Conservation (phyloP, 2,888 invertebrate genomes). For the Trisateles emortualis region DNA sequence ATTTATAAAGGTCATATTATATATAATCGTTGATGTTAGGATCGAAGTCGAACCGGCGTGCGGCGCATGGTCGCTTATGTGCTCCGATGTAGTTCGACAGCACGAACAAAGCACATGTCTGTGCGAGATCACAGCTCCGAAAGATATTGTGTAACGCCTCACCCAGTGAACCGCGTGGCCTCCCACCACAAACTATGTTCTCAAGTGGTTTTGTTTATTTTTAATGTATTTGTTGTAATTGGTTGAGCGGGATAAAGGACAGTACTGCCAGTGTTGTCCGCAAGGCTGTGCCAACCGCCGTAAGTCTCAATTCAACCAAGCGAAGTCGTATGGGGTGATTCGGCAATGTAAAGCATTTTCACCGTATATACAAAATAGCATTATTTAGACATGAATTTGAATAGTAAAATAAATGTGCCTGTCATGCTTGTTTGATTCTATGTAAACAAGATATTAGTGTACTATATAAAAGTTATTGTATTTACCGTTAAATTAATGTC, state of each 20-base stretch:
- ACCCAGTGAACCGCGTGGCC: constrained; percentile 27
- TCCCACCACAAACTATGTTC: constrained; percentile 41
- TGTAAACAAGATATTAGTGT: constrained; percentile 48
- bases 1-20: constrained; percentile 8
- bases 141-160: constrained; percentile 17
- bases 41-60: constrained; percentile 11
- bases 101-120: not conserved
- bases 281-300: constrained; percentile 38
- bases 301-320: constrained; percentile 22
- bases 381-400: constrained; percentile 47
- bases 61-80: constrained; percentile 7
- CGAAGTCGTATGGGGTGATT: constrained; percentile 66
- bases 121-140: not conserved
- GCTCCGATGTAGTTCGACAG: not conserved
- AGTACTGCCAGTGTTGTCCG: constrained; percentile 14
- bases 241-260: constrained; percentile 31
- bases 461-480: constrained; percentile 42
- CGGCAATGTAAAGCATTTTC: constrained; percentile 68
- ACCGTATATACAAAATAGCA: constrained; percentile 30
- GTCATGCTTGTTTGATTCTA: constrained; percentile 55
- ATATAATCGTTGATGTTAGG: constrained; percentile 5
- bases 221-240: constrained; percentile 42
- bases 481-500: constrained; percentile 38
- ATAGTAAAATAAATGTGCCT: constrained; percentile 67
- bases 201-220: constrained; percentile 45